Percentiles rank a stretch among this genome's conserved stretches.
phyloP scores from a whole-genome alignment of 2,888 invertebrate genomes.

The Taphrorychus bicolor region DNA sequence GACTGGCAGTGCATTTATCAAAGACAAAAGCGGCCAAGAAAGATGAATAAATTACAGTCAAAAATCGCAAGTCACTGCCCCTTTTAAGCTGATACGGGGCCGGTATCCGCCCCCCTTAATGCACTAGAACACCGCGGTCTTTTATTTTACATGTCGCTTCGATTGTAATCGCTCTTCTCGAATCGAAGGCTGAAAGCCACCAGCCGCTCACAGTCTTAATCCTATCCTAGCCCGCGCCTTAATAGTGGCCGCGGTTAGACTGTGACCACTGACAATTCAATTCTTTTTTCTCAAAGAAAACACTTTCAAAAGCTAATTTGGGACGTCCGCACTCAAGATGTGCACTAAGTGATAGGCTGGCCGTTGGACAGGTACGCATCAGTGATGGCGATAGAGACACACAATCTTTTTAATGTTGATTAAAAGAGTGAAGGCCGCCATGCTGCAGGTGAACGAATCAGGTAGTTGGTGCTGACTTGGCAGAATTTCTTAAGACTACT shows the following conservation, averaged over 20 bases:
- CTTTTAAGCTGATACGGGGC: constrained; percentile 44
- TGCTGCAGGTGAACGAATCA: constrained; percentile 25
- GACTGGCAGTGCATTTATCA: constrained; percentile 30
- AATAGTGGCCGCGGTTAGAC: no score
- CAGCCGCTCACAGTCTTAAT: constrained; percentile 9
- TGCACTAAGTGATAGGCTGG: constrained; percentile 18
- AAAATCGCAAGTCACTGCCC: constrained; percentile 48
- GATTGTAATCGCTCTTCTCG: constrained; percentile 22
- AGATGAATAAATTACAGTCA: constrained; percentile 47
- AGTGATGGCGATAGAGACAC: constrained; percentile 13
- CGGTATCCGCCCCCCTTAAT: constrained; percentile 45
- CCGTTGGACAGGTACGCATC: no score
- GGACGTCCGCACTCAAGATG: constrained; percentile 30
- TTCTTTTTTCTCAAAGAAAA: constrained; percentile 8
- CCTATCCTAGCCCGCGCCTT: no score
- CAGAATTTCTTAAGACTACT: background rate
- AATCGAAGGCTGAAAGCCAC: constrained; percentile 21
- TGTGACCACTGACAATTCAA: background rate
- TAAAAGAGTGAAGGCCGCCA: constrained; percentile 28
- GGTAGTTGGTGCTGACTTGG: constrained; percentile 5
- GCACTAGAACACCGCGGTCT: constrained; percentile 30
- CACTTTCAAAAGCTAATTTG: constrained; percentile 24
- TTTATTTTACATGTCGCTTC: constrained; percentile 17
- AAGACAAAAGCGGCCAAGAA: constrained; percentile 44
- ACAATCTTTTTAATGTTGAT: constrained; percentile 14